Conservation (phyloP, 2,888 invertebrate species). For the Acanthacorydalis orientalis region DNA sequence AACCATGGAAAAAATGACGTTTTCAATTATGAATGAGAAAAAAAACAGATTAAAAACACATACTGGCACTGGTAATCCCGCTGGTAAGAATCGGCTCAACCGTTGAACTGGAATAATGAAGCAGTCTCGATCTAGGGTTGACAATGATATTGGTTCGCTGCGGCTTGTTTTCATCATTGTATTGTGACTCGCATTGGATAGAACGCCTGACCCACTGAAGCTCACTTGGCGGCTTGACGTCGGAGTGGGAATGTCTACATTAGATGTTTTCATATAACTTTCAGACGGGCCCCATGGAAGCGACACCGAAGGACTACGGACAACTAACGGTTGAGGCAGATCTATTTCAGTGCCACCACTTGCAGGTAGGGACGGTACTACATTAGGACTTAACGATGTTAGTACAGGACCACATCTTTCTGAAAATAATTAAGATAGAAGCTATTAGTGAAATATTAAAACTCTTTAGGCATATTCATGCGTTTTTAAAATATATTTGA, state of each 20-base stretch:
- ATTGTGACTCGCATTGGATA: conserved; percentile 9
- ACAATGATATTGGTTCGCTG: conserved; percentile 40
- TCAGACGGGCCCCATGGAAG: conserved; percentile 35
- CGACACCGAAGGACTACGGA: conserved; percentile 47
- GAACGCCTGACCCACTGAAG: conserved; percentile 18
- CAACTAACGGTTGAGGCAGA: conserved; percentile 52
- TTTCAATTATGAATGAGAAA: too few relatives aligned
- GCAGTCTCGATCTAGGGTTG: conserved; percentile 75
- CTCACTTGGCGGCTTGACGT: conserved; percentile 13
- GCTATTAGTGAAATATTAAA: too few relatives aligned
- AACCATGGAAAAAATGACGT: too few relatives aligned
- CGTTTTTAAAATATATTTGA: too few relatives aligned
- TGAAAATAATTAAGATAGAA: too few relatives aligned
- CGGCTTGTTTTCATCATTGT: conserved; percentile 7
- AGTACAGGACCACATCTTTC: conserved; percentile 48
- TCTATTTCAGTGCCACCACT: conserved; percentile 21
- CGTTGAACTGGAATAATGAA: conserved; percentile 86
- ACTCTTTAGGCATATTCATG: too few relatives aligned
- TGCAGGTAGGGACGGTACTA: conserved; percentile 28
- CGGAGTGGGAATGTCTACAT: conserved; percentile 5
- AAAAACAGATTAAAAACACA: conserved; percentile 14
- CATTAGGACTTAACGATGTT: conserved; percentile 33
- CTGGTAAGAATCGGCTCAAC: conserved; percentile 73
- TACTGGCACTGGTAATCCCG: conserved; percentile 64
- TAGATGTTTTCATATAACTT: conserved; percentile 18